phyloP scores from a whole-genome alignment of 2,888 invertebrate species.

The Campopleginae sp. region DNA sequence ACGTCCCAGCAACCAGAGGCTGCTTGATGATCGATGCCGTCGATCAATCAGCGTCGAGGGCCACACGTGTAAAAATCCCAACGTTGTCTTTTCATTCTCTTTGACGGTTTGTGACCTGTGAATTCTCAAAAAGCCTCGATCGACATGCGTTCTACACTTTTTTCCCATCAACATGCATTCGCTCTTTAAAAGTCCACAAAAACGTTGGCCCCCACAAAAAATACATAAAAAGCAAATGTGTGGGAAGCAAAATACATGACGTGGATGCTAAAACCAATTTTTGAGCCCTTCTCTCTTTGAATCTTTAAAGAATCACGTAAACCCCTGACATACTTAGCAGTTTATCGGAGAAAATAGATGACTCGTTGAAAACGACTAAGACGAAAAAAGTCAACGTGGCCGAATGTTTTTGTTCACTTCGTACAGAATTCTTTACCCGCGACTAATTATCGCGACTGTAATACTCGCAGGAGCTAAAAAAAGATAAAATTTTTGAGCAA shows the following conservation, averaged over 20 bases:
- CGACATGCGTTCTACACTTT: background rate
- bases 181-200: conserved; percentile 1
- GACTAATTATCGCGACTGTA: background rate
- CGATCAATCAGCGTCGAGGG: conserved; percentile 72
- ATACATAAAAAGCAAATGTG: background rate
- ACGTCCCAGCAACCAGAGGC: conserved; percentile 56
- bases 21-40: conserved; percentile 72
- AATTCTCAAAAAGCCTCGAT: conserved; percentile 10
- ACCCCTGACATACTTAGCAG: background rate
- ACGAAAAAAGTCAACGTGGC: background rate
- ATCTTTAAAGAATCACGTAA: background rate
- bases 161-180: conserved; percentile 8
- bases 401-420: background rate
- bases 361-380: conserved; percentile 26
- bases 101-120: conserved; percentile 19
- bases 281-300: background rate
- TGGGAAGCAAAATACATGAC: background rate
- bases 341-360: background rate
- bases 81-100: conserved; percentile 15
- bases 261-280: background rate
- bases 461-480: background rate
- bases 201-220: background rate
- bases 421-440: background rate
- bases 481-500: background rate
- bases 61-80: background rate